Percentiles rank a stretch among this genome's conserved stretches.
Evolutionary conservation across 1,140 invertebrate genomes (phyloP).

Genomic region (Cyclina sinensis): DNA sequence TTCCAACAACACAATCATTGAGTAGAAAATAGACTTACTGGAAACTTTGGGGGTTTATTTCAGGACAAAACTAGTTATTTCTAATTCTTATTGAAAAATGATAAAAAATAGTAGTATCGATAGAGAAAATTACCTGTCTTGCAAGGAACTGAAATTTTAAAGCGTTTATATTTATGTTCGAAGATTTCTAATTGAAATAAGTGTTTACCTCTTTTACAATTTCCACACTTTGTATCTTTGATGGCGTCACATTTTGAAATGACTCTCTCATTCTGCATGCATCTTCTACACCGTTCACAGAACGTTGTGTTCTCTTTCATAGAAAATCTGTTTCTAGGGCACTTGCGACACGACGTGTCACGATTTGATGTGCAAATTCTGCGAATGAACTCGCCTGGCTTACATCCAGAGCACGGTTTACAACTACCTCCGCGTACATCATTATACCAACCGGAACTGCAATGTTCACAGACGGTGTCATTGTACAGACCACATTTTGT

Average conservation of each 20-base stretch:
- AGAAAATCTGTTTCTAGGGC: background rate
- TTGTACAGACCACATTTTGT: background rate
- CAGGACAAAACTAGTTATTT: no score
- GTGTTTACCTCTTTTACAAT: background rate
- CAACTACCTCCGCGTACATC: conserved; percentile 20
- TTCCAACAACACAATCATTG: no score
- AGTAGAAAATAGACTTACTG: no score
- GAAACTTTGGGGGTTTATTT: no score
- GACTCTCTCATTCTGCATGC: background rate
- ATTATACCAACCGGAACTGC: conserved; percentile 33
- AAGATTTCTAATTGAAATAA: no score
- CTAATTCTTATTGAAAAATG: no score
- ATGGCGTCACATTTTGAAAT: background rate
- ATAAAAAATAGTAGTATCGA: no score
- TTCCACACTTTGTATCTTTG: conserved; percentile 4
- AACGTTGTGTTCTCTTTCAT: background rate
- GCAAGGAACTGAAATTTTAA: no score
- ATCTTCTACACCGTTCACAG: background rate
- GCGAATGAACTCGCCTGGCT: background rate
- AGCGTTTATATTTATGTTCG: no score
- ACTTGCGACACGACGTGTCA: background rate
- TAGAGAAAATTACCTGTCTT: no score
- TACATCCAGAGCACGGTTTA: background rate
- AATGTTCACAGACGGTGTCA: conserved; percentile 2
- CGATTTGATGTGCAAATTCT: background rate